Percentiles rank a stretch among this genome's conserved stretches.
Conservation (phyloP, 2,888 invertebrate genomes). For the Napeogenes inachia region DNA sequence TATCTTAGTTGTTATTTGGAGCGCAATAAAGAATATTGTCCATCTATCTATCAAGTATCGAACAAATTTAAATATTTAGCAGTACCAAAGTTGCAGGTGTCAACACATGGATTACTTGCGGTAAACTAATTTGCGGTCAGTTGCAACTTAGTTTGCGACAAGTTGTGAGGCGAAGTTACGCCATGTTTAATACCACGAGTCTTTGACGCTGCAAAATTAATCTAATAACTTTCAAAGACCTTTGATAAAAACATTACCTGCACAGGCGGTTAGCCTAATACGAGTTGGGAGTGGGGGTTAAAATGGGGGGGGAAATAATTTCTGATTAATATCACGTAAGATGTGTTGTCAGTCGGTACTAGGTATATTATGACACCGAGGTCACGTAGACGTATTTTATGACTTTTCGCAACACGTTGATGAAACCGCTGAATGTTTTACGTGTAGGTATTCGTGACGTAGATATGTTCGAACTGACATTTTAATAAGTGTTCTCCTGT, state of each 20-base stretch:
- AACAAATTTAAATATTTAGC: too few species aligned
- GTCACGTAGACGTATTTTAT: neutral
- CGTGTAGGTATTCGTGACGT: neutral
- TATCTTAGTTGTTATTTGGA: too few species aligned
- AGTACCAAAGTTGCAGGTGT: too few species aligned
- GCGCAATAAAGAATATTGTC: too few species aligned
- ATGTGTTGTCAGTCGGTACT: neutral
- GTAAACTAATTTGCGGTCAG: slow-evolving; percentile 19
- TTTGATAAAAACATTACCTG: slow-evolving; percentile 12
- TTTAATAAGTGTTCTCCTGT: neutral
- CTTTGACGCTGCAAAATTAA: slow-evolving; percentile 26
- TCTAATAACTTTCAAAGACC: slow-evolving; percentile 18
- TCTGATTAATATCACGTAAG: slow-evolving; percentile 1
- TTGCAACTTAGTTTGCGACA: slow-evolving; percentile 11
- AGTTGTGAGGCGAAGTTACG: slow-evolving; percentile 8
- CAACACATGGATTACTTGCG: too few species aligned
- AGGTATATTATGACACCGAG: neutral
- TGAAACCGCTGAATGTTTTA: slow-evolving; percentile 4
- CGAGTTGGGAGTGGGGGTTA: too few species aligned
- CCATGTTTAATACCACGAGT: slow-evolving; percentile 21
- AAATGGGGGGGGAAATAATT: too few species aligned
- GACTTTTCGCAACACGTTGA: slow-evolving; percentile 2
- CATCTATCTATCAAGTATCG: too few species aligned
- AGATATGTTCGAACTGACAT: neutral
- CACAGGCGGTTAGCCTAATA: too few species aligned